Base-by-base conservation (phyloP, 37 sponge, comb jelly and placozoan species). In the Diacarnus erythraeanus region DNA sequence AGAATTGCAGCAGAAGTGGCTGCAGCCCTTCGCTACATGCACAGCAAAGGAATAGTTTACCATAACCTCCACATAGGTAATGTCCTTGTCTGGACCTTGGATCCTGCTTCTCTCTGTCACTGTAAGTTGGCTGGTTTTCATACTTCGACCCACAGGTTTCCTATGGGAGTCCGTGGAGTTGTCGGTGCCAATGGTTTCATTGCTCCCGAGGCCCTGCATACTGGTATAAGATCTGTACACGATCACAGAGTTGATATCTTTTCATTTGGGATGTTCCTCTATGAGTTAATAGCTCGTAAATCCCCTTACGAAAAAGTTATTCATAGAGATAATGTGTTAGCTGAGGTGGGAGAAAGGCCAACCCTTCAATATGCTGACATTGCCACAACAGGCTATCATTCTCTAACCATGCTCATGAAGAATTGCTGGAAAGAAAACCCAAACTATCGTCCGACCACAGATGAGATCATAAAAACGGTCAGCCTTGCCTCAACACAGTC, bases 51-150 rank as follows among this genome's bases (percentile, higher is more conserved):
- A 1, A 75, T 88, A 66, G 85, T 94, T 39, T 94, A 80, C 78
- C 85, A 92, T 56, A 89, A 91, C 40, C 75, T 94, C 38, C 91
- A 94, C 42, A 78, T 86, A 25, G 80, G 79, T 59, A 91, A 94
- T 72, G 89, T 94, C 15, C 89, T 94, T 3, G 71, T 94, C 34
- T 88, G 88, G 89, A 88, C 95, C 1, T 65, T 94, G 5, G 83
- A 83, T 40, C 79, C 71, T 29, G 86, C 74, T 23, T 73, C 87
- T 23, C 89, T 82, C 38, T 81, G 92, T 72, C 86, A 94, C 73
- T 86, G 92, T 37, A 94, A 94, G 34, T 58, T 94, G 38, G 81
- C 95, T 60, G 95, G 88, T 51, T 91, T 90, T 78, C 89, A 89
- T 30, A 87, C 88, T 42, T 86, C 91, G 35, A 80, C 92, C 18